Evolutionary conservation across 2,888 invertebrate genomes (phyloP).

Genomic region (Agrochola circellaris): DNA sequence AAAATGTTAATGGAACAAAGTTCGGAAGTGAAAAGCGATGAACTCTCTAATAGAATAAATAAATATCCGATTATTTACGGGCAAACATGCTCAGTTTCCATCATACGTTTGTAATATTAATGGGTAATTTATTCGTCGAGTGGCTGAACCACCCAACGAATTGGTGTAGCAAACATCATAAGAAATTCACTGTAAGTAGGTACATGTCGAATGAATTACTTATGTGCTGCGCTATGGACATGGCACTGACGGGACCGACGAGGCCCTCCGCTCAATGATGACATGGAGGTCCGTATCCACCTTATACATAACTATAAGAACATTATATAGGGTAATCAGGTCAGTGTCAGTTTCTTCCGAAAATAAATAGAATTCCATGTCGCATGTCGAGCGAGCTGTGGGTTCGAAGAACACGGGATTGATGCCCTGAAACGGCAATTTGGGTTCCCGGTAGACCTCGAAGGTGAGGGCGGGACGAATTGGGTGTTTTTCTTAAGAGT

Average conservation of each 20-base stretch:
- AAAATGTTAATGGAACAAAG: constrained; percentile 31
- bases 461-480: neutral
- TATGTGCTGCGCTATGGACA: constrained; percentile 37
- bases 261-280: constrained; percentile 16
- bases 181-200: constrained; percentile 68
- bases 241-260: constrained; percentile 7
- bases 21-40: constrained; percentile 31
- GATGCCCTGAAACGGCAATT: neutral
- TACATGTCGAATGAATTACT: constrained; percentile 60
- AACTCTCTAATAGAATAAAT: constrained; percentile 51
- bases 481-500: neutral
- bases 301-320: neutral
- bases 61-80: constrained; percentile 42
- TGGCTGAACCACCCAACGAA: constrained; percentile 57
- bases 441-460: neutral
- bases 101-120: constrained; percentile 50
- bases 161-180: constrained; percentile 72
- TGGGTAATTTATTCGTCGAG: constrained; percentile 46
- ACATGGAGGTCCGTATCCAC: constrained; percentile 19
- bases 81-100: constrained; percentile 49
- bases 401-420: neutral
- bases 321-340: constrained; percentile 7
- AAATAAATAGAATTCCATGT: constrained; percentile 3
- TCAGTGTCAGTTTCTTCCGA: neutral
- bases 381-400: neutral